Base-by-base conservation (phyloP, 2,113 vertebrate species). In the Romanogobio albipinnatus region DNA sequence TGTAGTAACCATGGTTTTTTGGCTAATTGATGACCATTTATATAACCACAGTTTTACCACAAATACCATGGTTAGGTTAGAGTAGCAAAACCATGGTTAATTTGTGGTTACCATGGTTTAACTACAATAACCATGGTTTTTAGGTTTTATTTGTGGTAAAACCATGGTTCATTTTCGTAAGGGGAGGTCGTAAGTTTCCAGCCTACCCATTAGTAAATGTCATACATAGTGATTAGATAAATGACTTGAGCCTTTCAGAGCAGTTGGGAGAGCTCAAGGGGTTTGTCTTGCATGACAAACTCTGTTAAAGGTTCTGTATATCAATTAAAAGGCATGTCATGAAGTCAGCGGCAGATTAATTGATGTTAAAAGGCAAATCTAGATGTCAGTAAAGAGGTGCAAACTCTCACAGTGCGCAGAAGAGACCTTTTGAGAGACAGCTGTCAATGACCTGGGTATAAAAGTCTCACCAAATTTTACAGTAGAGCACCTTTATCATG, bases 381-480 rank as follows among this genome's bases (percentile, higher is more conserved):
- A 49, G 19, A 68, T 19, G 6, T 47, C 59, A 49, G 47, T 81
- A 56, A 56, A 10, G 66, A 70, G 26, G 15, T 26, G 51, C 4
- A 56, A 11, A 22, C 51, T 22, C 26, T 76, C 49, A 6, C 17
- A 36, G 24, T 76, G 29, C 29, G 11, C 19, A 43, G 24, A 13
- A 56, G 51, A 77, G 53, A 10, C 26, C 47, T 45, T 33, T 56
- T n/a, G 26, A 58, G 17, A 56, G 47, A 76, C 51, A 77, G 53
- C 5, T 36, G 51, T 73, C 5, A 15, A 24, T 73, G 22, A 24
- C 22, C 43, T 3, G 1, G 22, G 64, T 89, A 83, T 86, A 87
- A 90, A 90, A 87, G 81, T 89, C 82, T 88, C 88, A 89, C 78
- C 61, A 87, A 85, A 89, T 89, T 89, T 85, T 29, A 1, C 29